phyloP scores from a whole-genome alignment of 2,888 invertebrate species.

The Drosophila melanosoma region DNA sequence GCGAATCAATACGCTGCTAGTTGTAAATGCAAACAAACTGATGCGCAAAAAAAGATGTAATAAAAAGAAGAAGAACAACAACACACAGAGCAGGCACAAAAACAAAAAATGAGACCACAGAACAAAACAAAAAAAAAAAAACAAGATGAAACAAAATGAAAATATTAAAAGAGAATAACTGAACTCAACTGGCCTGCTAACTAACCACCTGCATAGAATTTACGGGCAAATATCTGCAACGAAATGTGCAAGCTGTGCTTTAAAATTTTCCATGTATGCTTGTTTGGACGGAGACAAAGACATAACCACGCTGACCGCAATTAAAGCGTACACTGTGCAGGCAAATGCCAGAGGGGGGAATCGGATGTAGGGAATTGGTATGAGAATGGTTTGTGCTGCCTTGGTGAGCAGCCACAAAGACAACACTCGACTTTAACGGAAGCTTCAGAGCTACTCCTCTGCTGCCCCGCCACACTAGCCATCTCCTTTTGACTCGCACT shows the following conservation, averaged over 20 bases:
- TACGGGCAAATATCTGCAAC: conserved; percentile 50
- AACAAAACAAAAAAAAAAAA: conserved; percentile 24
- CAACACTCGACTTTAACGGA: conserved; percentile 24
- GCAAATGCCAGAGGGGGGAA: conserved; percentile 5
- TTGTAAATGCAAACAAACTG: conserved; percentile 50
- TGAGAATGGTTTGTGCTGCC: conserved; percentile 48
- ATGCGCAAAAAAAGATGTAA: conserved; percentile 23
- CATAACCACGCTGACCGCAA: conserved; percentile 73
- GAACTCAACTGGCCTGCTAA: conserved; percentile 12
- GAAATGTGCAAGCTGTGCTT: conserved; percentile 48
- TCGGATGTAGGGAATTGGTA: conserved; percentile 17
- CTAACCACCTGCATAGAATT: conserved; percentile 41
- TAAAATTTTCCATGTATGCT: conserved; percentile 34
- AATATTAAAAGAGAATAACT: conserved; percentile 22
- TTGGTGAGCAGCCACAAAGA: conserved; percentile 54
- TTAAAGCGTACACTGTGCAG: conserved; percentile 68
- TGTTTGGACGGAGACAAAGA: conserved; percentile 56
- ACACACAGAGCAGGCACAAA: conserved; percentile 40
- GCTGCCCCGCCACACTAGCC: neutral
- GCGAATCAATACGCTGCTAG: conserved; percentile 70
- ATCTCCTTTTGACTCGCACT: neutral
- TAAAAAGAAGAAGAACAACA: conserved; percentile 24
- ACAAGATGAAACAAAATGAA: conserved; percentile 10
- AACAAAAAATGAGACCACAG: conserved; percentile 47
- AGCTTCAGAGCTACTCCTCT: conserved; percentile 6